Evolutionary conservation across 1,140 invertebrate species (phyloP), one percentile per base, ranked within the genome.

Genomic region (Mercenaria mercenaria): DNA sequence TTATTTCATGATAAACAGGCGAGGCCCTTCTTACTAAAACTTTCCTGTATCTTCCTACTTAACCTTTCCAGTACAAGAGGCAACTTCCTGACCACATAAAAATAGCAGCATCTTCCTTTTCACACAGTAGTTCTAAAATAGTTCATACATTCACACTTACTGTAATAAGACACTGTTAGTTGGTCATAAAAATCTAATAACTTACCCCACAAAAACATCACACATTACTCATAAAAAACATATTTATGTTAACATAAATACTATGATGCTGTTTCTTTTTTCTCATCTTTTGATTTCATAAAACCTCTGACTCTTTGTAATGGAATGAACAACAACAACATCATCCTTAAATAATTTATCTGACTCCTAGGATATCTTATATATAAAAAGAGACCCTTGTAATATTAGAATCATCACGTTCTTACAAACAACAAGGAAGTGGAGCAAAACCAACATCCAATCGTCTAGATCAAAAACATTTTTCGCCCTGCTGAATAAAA

Each of bases 21-120:
- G n/a, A 20, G 52, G n/a, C 52, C 20, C n/a, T 56, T 23, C 52
- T 23, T 20, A 4, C 43, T 18, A 47, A n/a, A n/a, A n/a, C n/a
- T n/a, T n/a, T n/a, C n/a, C n/a, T n/a, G n/a, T n/a, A n/a, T n/a
- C n/a, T n/a, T n/a, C n/a, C 26, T 15, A 64, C 59, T 29, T 64
- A 29, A 64, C 26, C 59, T 47, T 1, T 64, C n/a, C n/a, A 29
- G 26, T n/a, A 26, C 26, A 29, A 4, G 29, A 64, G 59, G 29
- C 15, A 1, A 64, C 26, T 64, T 64, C 59, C 59, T 64, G n/a
- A n/a, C n/a, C 59, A n/a, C 15, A 64, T 29, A 64, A 4, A 29
- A n/a, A 29, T 26, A 64, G 26, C n/a, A 64, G 59, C 59, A 64
- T 64, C 59, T 64, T 64, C 59, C 59, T 64, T 64, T 64, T 64